Percentiles rank a stretch among this genome's conserved stretches.
phyloP scores from a whole-genome alignment of 2,113 vertebrate species.

The Dipodomys ordii region DNA sequence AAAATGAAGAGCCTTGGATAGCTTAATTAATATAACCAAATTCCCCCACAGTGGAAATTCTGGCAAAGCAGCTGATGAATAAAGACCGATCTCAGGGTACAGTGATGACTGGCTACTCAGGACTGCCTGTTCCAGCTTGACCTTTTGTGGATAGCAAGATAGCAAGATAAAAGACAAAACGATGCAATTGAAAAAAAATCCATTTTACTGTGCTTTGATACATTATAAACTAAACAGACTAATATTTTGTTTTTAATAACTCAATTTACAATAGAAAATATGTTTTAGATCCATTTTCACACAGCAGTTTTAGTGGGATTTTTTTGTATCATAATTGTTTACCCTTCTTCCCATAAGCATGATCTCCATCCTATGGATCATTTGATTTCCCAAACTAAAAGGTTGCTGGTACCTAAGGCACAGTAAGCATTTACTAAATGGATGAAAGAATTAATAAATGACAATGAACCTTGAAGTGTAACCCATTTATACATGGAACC shows the following conservation, averaged over 20 bases:
- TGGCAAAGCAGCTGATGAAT: background rate
- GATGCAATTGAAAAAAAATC: background rate
- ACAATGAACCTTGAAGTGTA: background rate
- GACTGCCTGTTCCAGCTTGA: background rate
- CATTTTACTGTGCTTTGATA: background rate
- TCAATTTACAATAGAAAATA: conserved; percentile 28
- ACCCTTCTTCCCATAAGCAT: background rate
- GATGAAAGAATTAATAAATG: conserved; percentile 26
- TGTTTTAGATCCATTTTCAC: conserved; percentile 12
- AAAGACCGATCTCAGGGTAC: background rate
- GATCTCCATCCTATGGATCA: background rate
- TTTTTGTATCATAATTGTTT: conserved; percentile 32
- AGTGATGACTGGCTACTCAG: background rate
- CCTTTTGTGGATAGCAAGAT: background rate
- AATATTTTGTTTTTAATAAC: conserved; percentile 32
- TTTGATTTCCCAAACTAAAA: conserved; percentile 20
- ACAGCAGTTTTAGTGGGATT: background rate
- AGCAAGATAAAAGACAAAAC: background rate
- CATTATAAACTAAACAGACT: background rate
- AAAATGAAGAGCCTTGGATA: background rate
- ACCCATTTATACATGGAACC: background rate
- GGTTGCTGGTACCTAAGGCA: background rate
- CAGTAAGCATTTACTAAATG: background rate
- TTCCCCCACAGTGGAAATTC: background rate
- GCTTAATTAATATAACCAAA: background rate